Conservation (phyloP, 2,113 vertebrate species). For the Pipa parva region DNA sequence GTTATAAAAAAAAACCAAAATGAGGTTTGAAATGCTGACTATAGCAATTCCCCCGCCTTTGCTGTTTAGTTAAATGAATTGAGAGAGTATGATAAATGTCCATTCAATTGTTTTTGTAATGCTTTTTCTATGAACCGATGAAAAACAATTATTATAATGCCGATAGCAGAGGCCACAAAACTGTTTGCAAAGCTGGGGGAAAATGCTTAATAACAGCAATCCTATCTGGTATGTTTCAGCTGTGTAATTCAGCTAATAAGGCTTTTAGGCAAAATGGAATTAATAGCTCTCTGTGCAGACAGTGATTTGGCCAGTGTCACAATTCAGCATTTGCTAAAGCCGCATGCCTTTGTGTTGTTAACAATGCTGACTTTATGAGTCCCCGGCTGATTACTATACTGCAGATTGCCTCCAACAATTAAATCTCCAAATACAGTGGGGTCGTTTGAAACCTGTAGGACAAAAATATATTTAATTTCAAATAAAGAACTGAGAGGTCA, state of each 20-base stretch:
- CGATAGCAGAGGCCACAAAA: constrained; percentile 8
- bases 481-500: too few species aligned
- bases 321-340: neutral
- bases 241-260: constrained; percentile 39
- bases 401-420: constrained; percentile 34
- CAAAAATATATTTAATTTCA: too few species aligned
- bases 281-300: constrained; percentile 31
- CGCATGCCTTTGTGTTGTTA: constrained; percentile 23
- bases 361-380: constrained; percentile 32
- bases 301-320: constrained; percentile 5
- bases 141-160: constrained; percentile 40
- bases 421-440: constrained; percentile 28
- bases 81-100: constrained; percentile 21
- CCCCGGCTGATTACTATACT: constrained; percentile 36
- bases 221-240: constrained; percentile 37
- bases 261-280: constrained; percentile 41
- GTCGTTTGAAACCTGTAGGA: constrained; percentile 33
- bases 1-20: neutral
- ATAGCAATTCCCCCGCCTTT: neutral
- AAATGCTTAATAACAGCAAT: constrained; percentile 36
- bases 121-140: constrained; percentile 25
- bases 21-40: constrained; percentile 14
- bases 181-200: constrained; percentile 10
- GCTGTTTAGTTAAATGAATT: constrained; percentile 16
- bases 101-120: constrained; percentile 22